Evolutionary conservation across 2,113 vertebrate species (phyloP), one percentile per base, ranked within the genome.

Genomic region (Oophaga pumilio): DNA sequence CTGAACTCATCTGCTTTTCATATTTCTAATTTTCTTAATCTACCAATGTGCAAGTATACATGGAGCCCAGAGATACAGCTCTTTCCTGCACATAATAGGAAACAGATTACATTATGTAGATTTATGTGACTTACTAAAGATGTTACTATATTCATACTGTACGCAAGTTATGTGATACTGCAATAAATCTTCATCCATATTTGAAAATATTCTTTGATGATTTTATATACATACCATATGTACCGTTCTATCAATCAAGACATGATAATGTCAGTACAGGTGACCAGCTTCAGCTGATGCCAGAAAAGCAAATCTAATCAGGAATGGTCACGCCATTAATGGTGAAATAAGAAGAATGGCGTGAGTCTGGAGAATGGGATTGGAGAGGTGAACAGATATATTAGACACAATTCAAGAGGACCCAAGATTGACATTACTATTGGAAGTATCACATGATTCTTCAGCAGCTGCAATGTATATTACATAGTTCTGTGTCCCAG

Each of bases 21-120:
- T 77, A 85, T 77, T 85, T 59, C 74, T 66, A 18, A 53, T 77
- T 77, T 77, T 77, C 43, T 24, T 77, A 85, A 53, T 66, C 84
- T 52, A 8, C 22, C 24, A 53, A 24, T 79, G 13, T 60, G 10
- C 12, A 18, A n/a, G 20, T 60, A 85, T 85, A 76, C 33, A n/a
- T 50, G 33, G 69, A 74, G 64, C 22, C 18, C 59, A 76, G 15
- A 52, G 52, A 43, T 68, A 66, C 15, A 22, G 14, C 53, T 49
- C 50, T 68, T 56, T 24, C 50, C 24, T 52, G 64, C 33, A 64
- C 20, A 56, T 43, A 28, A 49, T 78, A 20, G n/a, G 6, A 56
- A 71, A 66, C 74, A 86, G 43, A 78, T 68, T 74, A 57, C 64
- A 43, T 43, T 43, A 43, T 43, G 33, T 43, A 43, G 33, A 43